phyloP scores from a whole-genome alignment of 2,888 invertebrate genomes.

The Invenusta paracnida region DNA sequence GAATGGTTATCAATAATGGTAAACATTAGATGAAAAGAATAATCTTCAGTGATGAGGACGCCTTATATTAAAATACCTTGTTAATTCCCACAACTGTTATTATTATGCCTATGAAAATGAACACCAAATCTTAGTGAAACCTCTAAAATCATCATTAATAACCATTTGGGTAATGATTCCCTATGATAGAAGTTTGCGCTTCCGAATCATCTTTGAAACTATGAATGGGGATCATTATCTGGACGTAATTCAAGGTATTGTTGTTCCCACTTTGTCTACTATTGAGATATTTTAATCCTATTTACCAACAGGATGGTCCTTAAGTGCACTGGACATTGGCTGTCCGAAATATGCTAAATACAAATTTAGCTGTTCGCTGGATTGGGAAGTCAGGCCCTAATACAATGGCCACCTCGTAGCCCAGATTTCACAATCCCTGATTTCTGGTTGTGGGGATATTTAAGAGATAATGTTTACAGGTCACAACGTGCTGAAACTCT shows the following conservation, averaged over 20 bases:
- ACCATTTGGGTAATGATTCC: neutral
- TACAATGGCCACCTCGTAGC: neutral
- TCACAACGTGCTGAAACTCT: neutral
- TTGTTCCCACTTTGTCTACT: constrained; percentile 19
- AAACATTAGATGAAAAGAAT: neutral
- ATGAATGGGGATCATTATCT: constrained; percentile 6
- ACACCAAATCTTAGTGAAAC: neutral
- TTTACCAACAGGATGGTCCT: neutral
- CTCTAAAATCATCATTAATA: neutral
- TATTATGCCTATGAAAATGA: neutral
- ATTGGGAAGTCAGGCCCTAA: neutral
- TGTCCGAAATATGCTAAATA: constrained; percentile 8
- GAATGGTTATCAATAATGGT: neutral
- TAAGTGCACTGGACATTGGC: constrained; percentile 16
- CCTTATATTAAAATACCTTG: neutral
- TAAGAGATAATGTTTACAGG: neutral
- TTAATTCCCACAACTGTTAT: neutral
- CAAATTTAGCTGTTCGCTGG: constrained; percentile 16
- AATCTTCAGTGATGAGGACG: neutral
- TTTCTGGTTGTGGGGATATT: neutral
- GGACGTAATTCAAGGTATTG: constrained; percentile 5
- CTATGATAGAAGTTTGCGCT: neutral
- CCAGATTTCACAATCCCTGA: neutral
- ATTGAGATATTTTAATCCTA: neutral
- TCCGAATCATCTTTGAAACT: constrained; percentile 23